Conservation (phyloP, 1,140 invertebrate species). For the Drosophila orosa region DNA sequence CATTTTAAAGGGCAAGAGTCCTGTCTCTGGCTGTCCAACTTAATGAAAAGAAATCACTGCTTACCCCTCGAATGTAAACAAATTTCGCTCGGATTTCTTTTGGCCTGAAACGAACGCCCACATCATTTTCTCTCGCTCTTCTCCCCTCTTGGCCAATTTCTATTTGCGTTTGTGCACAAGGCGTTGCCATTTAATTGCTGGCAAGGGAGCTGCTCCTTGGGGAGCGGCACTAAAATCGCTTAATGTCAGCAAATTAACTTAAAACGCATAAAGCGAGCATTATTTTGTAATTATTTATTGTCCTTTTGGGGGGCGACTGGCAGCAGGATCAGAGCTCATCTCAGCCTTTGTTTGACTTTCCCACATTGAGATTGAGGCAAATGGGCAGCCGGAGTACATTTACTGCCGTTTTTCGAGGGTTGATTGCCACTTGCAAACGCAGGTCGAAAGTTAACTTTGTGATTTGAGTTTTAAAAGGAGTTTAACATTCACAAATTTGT, state of each 20-base stretch:
- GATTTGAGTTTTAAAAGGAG: neutral
- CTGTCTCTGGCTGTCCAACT: neutral
- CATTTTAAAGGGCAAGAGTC: conserved; percentile 13
- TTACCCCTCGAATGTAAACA: conserved; percentile 44
- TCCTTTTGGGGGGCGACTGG: conserved; percentile 1
- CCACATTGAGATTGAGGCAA: conserved; percentile 45
- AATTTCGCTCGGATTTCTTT: conserved; percentile 34
- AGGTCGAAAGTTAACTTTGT: neutral
- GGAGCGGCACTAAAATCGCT: conserved; percentile 74
- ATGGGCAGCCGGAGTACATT: conserved; percentile 7
- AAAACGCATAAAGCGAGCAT: conserved; percentile 82
- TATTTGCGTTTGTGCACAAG: conserved; percentile 68
- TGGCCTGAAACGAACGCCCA: conserved; percentile 60
- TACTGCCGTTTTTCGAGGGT: conserved; percentile 21
- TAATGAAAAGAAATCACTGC: conserved; percentile 50
- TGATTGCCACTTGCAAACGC: neutral
- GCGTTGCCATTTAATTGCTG: conserved; percentile 75
- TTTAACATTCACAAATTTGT: neutral
- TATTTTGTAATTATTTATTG: conserved; percentile 83
- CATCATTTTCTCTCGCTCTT: conserved; percentile 24
- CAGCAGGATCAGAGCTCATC: neutral
- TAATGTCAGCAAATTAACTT: conserved; percentile 83
- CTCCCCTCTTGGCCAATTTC: conserved; percentile 22
- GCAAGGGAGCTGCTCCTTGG: conserved; percentile 29
- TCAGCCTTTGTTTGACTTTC: conserved; percentile 66